Base-by-base conservation (phyloP, 2,888 invertebrate genomes). In the Plebejus melissa region DNA sequence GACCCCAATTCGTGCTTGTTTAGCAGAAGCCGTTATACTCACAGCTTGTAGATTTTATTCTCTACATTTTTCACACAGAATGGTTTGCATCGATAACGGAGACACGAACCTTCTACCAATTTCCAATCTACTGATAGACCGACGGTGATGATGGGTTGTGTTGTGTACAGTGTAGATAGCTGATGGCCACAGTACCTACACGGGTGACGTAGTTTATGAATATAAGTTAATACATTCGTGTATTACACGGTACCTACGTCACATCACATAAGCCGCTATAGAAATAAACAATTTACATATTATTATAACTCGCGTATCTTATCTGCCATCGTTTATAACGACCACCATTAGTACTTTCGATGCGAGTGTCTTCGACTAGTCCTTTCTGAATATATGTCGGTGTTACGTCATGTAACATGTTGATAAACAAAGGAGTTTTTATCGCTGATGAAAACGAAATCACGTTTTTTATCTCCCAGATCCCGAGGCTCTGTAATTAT, bases 341-440 rank as follows among this genome's bases (percentile, higher is more conserved):
- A 58, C 1, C 22, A 22, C 22, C 58, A 58, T 28, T 60, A 54
- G 32, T 65, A 65, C 65, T 65, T 65, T 65, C 65, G 65, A 16
- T 65, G 13, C 32, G 32, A 65, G 32, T 65, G 65, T 65, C 11
- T 60, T 36, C 11, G 36, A 32, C 65, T 65, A 36, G 22, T 32
- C 32, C 22, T 65, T 22, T 22, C 22, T 32, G 32, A 58, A 58
- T 58, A 22, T 9, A 58, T 60, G 28, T 22, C 2, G 2, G 32
- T 13, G 13, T 65, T 65, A 32, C 65, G 65, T 65, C 65, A 65
- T 36, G 65, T 65, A 4, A 65, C 11, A 65, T 65, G 32, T 65
- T 5, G 65, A 36, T 65, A 65, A 65, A 65, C 65, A 65, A 16
- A 65, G 32, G 32, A 32, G 65, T 65, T 65, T 65, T 65, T 65